Evolutionary conservation across 2,113 vertebrate genomes (phyloP).

Genomic region (Morphnarchus princeps): DNA sequence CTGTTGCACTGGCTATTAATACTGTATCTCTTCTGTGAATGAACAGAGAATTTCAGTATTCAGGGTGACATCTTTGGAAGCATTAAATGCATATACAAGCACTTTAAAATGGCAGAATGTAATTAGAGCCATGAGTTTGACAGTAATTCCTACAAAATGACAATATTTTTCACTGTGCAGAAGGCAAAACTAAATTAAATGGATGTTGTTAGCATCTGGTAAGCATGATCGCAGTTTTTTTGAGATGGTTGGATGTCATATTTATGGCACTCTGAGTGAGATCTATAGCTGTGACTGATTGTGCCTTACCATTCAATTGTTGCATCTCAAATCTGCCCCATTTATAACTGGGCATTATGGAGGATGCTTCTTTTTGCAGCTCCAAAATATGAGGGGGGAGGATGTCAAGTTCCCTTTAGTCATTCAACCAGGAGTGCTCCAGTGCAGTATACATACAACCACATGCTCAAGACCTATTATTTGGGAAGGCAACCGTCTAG

Average conservation of each 20-base stretch:
- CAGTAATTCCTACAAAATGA: constrained; percentile 38
- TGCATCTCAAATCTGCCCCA: not conserved
- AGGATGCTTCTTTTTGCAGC: not conserved
- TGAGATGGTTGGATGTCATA: not conserved
- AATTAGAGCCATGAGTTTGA: constrained; percentile 25
- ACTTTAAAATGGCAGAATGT: constrained; percentile 18
- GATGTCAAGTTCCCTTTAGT: not conserved
- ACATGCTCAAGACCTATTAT: not conserved
- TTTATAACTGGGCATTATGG: not conserved
- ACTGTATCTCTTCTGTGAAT: not conserved
- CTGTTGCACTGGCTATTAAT: not conserved
- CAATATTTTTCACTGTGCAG: constrained; percentile 21
- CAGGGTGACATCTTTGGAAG: not conserved
- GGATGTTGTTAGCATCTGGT: constrained; percentile 10
- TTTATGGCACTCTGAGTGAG: not conserved
- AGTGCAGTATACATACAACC: not conserved
- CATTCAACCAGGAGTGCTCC: not conserved
- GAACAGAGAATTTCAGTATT: not conserved
- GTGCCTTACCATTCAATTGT: not conserved
- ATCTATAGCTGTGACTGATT: not conserved
- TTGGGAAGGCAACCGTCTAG: not conserved
- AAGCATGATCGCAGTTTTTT: not conserved
- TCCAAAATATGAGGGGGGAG: not conserved
- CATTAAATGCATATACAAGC: not conserved
- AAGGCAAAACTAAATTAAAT: constrained; percentile 20